A percentile compares a stretch with the other conserved stretches of the same genome.
These are phyloP conservation scores for Drosophila limbata DNA, from an alignment of 2,888 invertebrate species.

Conservation along the genomic window DNA sequence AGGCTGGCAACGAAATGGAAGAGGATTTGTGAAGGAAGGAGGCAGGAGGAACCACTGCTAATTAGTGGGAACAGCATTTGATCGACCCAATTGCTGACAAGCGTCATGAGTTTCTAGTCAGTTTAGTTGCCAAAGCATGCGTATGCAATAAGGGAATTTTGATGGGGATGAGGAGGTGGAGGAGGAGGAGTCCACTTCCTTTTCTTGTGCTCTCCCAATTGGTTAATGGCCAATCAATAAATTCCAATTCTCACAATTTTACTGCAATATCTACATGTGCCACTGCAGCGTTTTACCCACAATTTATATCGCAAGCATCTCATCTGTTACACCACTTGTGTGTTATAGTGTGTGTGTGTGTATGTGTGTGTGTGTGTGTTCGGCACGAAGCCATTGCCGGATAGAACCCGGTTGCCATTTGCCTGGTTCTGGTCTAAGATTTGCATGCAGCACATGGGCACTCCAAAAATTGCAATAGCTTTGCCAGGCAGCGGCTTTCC, in stretches of 20 bases:
- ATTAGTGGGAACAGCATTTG: conserved; percentile 56
- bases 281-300: conserved; percentile 74
- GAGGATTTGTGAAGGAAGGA: conserved; percentile 8
- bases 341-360: conserved; percentile 7
- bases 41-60: conserved; percentile 42
- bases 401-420: conserved; percentile 63
- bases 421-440: conserved; percentile 69
- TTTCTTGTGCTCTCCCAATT: conserved; percentile 61
- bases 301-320: conserved; percentile 78
- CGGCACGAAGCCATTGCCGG: conserved; percentile 25
- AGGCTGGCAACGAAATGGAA: not conserved
- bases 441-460: conserved; percentile 76
- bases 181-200: conserved; percentile 19
- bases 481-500: conserved; percentile 30
- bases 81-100: conserved; percentile 54
- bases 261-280: conserved; percentile 82
- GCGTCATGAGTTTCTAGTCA: conserved; percentile 28
- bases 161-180: not conserved
- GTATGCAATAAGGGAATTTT: not conserved
- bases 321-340: conserved; percentile 73
- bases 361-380: conserved; percentile 29
- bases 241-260: conserved; percentile 81
- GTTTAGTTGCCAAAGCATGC: conserved; percentile 18
- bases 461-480: conserved; percentile 71
- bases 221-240: conserved; percentile 84